Conservation (phyloP, 1,140 invertebrate genomes). For the Teleopsis dalmanni region DNA sequence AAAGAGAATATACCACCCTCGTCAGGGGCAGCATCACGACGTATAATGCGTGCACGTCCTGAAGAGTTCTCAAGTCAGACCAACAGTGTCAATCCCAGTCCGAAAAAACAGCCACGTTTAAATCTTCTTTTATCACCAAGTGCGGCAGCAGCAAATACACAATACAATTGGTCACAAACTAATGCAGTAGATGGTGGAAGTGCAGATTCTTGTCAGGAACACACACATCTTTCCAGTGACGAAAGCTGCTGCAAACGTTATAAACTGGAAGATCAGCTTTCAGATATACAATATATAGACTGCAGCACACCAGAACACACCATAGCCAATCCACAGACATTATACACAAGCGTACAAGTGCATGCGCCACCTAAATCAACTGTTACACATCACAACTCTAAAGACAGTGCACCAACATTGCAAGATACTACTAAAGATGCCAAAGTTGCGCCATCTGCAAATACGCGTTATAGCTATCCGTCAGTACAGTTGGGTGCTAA, state of each 20-base stretch:
- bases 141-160: slow-evolving; percentile 20
- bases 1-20: slow-evolving; percentile 43
- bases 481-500: slow-evolving; percentile 37
- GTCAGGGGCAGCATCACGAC: slow-evolving; percentile 30
- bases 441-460: slow-evolving; percentile 4
- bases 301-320: slow-evolving; percentile 52
- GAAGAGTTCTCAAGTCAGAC: slow-evolving; percentile 48
- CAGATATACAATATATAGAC: slow-evolving; percentile 57
- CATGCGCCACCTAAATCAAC: slow-evolving; percentile 35
- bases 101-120: slow-evolving; percentile 50
- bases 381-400: slow-evolving; percentile 10
- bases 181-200: slow-evolving; percentile 1
- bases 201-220: slow-evolving; percentile 14
- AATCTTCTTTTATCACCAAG: slow-evolving; percentile 43
- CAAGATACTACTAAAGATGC: neutral
- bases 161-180: slow-evolving; percentile 10
- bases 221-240: slow-evolving; percentile 35
- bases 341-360: slow-evolving; percentile 34
- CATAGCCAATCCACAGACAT: slow-evolving; percentile 19
- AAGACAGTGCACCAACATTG: neutral
- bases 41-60: slow-evolving; percentile 44
- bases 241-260: slow-evolving; percentile 50
- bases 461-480: slow-evolving; percentile 37
- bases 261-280: slow-evolving; percentile 54
- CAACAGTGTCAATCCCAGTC: slow-evolving; percentile 50